Base-by-base conservation (phyloP, 2,113 vertebrate species). In the Triplophysa dalaica region DNA sequence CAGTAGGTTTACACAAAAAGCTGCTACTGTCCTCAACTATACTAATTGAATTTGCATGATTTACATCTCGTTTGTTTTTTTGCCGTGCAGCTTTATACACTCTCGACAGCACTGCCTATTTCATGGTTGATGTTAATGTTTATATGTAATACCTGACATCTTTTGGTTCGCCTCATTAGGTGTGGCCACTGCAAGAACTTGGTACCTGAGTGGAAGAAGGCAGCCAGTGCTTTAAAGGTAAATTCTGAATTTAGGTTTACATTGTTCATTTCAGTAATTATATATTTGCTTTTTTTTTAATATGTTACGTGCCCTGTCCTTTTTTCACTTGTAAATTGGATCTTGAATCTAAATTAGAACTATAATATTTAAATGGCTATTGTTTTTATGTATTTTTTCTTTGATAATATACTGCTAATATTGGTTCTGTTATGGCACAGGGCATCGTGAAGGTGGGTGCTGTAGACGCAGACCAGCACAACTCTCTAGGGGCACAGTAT, bases 121-220 rank as follows among this genome's bases (percentile, higher is more conserved):
- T 29, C 12, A 2, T 29, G 13, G 8, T 26, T 21, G 1, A 11
- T 19, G 17, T 54, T 14, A 1, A 64, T 26, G 16, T 69, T 75
- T 74, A 43, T 52, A 17, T 54, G 12, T 7, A 33, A 33, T 10
- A 21, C 60, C 8, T 62, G 33, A 58, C 56, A 17, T 11, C 1
- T 33, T 41, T 11, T 61, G 62, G 2, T 66, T 77, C 58, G 19
- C 81, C 62, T 9, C 16, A 8, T 58, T 86, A 99, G 97, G 97
- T 99, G 97, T 90, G 97, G 97, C 24, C 97, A 98, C 86, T 99
- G 98, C 88, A 93, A 95, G 52, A 94, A 81, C 72, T 87, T 99
- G 41, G 93, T 92, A 19, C 91, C 96, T 6, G 96, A 98, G 3
- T 99, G 98, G 98, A 99, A 98, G 88, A 99, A 98, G 86, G 96